Conservation (phyloP, 92 coral and sea anemone genomes). For the Siderastrea radians region DNA sequence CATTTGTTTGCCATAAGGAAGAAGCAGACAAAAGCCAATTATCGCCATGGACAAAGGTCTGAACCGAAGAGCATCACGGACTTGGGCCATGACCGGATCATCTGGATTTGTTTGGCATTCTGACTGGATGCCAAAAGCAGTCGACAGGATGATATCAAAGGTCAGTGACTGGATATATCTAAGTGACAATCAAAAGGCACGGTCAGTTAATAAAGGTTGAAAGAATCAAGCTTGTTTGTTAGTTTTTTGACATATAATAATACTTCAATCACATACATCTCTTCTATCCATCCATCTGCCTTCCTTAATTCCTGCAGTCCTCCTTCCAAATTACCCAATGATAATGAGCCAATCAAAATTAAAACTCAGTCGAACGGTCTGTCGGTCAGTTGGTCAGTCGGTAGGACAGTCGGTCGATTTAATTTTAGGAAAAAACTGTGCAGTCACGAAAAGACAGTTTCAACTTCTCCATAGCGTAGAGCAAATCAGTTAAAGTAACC, state of each 20-base stretch:
- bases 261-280: too few relatives aligned
- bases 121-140: conserved; percentile 70
- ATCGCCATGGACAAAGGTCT: conserved; percentile 5
- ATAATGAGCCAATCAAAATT: too few relatives aligned
- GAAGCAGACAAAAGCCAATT: conserved; percentile 6
- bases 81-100: conserved; percentile 64
- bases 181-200: neutral
- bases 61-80: conserved; percentile 39
- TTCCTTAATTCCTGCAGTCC: too few relatives aligned
- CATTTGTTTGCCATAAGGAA: conserved; percentile 21
- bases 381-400: too few relatives aligned
- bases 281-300: too few relatives aligned
- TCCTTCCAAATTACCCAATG: too few relatives aligned
- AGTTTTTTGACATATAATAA: too few relatives aligned
- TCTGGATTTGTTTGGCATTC: conserved; percentile 74
- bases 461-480: neutral
- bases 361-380: too few relatives aligned
- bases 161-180: conserved; percentile 74
- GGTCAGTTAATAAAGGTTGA: too few relatives aligned
- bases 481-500: neutral
- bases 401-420: too few relatives aligned
- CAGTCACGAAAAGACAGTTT: neutral
- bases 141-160: conserved; percentile 65
- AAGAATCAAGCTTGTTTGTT: too few relatives aligned
- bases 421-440: too few relatives aligned